phyloP scores from a whole-genome alignment of 2,113 vertebrate species.

The Hippocampus zosterae region DNA sequence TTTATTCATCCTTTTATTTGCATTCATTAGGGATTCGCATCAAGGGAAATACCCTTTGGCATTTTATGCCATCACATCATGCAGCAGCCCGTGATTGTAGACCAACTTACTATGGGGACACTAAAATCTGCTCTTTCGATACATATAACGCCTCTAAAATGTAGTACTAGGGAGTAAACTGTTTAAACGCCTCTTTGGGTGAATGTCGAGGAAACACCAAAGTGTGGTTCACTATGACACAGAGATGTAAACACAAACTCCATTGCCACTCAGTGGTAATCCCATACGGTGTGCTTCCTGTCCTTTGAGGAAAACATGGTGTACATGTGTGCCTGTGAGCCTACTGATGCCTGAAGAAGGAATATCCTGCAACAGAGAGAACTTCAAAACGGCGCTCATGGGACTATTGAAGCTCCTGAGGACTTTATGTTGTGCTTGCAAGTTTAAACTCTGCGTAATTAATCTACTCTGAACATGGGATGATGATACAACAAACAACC shows the following conservation, averaged over 20 bases:
- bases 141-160: slow-evolving; percentile 6
- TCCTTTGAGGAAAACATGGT: slow-evolving; percentile 21
- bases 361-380: slow-evolving; percentile 13
- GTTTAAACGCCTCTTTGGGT: slow-evolving; percentile 21
- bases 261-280: slow-evolving; percentile 36
- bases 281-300: slow-evolving; percentile 23
- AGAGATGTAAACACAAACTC: slow-evolving; percentile 39
- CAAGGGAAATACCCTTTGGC: neutral
- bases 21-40: neutral
- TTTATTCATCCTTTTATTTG: neutral
- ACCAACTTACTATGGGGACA: slow-evolving; percentile 13
- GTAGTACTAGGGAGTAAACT: slow-evolving; percentile 11
- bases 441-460: neutral
- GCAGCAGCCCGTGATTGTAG: slow-evolving; percentile 17
- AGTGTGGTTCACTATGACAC: slow-evolving; percentile 11
- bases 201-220: slow-evolving; percentile 5
- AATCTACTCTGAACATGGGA: slow-evolving; percentile 1
- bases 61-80: slow-evolving; percentile 26
- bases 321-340: slow-evolving; percentile 1
- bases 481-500: neutral
- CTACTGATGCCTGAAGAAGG: slow-evolving; percentile 8
- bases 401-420: neutral
- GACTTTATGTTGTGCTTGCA: neutral
- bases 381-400: neutral
- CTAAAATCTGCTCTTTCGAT: slow-evolving; percentile 6